Evolutionary conservation across 2,888 invertebrate genomes (phyloP), one percentile per base, ranked within the genome.

Genomic region (Lasioglossum oenotherae): DNA sequence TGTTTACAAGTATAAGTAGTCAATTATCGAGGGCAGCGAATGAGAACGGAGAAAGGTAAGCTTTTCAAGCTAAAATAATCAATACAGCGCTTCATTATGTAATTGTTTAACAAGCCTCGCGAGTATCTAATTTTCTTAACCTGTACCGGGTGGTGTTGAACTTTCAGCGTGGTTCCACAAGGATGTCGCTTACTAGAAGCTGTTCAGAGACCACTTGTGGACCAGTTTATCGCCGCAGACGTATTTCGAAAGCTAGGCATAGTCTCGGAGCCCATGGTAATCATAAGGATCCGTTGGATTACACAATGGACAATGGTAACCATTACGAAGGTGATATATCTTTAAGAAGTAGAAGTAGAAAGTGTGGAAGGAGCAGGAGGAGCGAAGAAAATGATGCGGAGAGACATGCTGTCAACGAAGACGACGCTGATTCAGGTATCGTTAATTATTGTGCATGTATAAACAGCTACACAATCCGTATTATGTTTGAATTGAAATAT

Each of bases 161-260:
- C 19, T 31, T 19, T 0, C 35, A 84, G 84, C 73, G 57, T 19
- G 75, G 72, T 38, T 27, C 4, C 0, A 73, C 35, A 49, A 79
- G 53, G 57, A 64, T 53, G 64, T 57, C 75, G 23, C 31, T 41
- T 53, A 8, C 16, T 16, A 91, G 88, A 14, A 84, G 87, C 60
- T 92, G 92, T 44, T 77, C 89, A 6, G 93, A 93, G 71, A 90
- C 91, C 35, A 84, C 89, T 71, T 92, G 90, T 64, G 90, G 88
- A 19, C 81, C 88, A 64, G 27, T 86, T 14, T 87, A 87, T 46
- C 74, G 82, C 64, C 89, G 84, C 0, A 91, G 87, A 31, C 91
- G 91, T 38, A 83, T 89, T 41, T 90, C 91, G 0, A 92, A 87
- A 64, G 82, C 81, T 14, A 90, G 87, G 74, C 87, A 84, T 23